Evolutionary conservation across 2,113 vertebrate genomes (phyloP).

Genomic region (Sinocyclocheilus grahami): DNA sequence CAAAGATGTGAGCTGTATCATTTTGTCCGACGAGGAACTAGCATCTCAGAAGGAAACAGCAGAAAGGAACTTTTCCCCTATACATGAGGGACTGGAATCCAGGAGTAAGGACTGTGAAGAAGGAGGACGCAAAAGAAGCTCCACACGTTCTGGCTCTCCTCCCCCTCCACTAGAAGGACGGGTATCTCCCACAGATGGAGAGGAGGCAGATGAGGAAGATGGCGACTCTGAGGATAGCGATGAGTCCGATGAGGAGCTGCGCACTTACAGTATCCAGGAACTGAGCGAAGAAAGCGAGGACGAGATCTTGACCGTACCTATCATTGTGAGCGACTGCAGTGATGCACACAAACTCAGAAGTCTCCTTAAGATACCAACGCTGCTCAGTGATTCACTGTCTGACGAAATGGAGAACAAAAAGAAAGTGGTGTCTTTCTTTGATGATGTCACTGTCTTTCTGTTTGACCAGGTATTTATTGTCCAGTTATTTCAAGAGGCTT

Average conservation of each 20-base stretch:
- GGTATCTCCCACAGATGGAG: constrained; percentile 58
- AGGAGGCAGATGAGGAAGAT: constrained; percentile 81
- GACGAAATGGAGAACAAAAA: constrained; percentile 84
- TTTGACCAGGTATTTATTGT: constrained; percentile 88
- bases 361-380: constrained; percentile 84
- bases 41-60: constrained; percentile 25
- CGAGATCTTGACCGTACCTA: constrained; percentile 80
- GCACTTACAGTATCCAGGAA: constrained; percentile 85
- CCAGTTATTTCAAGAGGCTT: not conserved
- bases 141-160: constrained; percentile 49
- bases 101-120: not conserved
- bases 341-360: constrained; percentile 85
- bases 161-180: constrained; percentile 57
- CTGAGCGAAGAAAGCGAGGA: constrained; percentile 93
- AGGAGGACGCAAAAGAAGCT: constrained; percentile 33
- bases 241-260: constrained; percentile 89
- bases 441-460: constrained; percentile 95
- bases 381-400: constrained; percentile 71
- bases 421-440: constrained; percentile 94
- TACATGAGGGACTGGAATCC: constrained; percentile 14
- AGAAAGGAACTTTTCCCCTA: not conserved
- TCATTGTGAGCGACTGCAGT: constrained; percentile 89
- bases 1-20: constrained; percentile 3
- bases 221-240: constrained; percentile 90
- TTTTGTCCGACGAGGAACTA: not conserved